Percentiles rank a stretch among this genome's conserved stretches.
Evolutionary conservation across 2,797 vertebrate species (phyloP).

Genomic region (Anas acuta): DNA sequence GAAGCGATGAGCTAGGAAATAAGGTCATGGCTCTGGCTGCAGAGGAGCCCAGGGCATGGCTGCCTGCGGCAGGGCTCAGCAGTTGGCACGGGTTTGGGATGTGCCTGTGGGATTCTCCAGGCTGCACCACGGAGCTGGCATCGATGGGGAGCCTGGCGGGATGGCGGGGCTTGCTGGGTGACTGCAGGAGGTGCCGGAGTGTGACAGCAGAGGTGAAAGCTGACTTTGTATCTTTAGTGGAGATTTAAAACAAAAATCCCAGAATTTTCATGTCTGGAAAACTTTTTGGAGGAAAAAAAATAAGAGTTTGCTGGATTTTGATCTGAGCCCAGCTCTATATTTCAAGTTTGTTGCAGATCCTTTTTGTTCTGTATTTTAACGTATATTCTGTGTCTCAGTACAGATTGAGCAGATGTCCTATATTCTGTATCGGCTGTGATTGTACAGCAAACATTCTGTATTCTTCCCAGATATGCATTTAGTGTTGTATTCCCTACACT

Average conservation of each 20-base stretch:
- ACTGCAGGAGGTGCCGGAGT: accelerated
- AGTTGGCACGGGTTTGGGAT: too few species aligned
- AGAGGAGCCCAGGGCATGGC: not conserved
- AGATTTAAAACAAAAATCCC: not conserved
- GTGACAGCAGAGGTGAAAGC: accelerated
- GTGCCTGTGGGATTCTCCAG: not conserved
- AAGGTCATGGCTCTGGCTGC: not conserved
- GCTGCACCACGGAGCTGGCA: accelerated
- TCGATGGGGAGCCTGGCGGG: accelerated
- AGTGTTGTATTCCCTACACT: not conserved
- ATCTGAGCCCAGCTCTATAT: not conserved
- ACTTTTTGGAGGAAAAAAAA: too few species aligned
- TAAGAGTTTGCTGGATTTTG: not conserved
- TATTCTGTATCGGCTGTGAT: not conserved
- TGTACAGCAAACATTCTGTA: not conserved
- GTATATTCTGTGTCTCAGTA: too few species aligned
- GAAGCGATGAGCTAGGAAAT: accelerated
- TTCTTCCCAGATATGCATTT: not conserved
- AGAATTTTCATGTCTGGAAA: not conserved
- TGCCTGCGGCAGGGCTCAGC: not conserved
- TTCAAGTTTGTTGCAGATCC: not conserved
- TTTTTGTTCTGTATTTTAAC: not conserved
- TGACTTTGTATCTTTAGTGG: not conserved
- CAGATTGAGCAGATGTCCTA: not conserved
- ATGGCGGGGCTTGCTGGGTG: accelerated